These are phyloP conservation scores for Bellardia bayeri DNA, from an alignment of 2,888 invertebrate species.

Conservation along the genomic window DNA sequence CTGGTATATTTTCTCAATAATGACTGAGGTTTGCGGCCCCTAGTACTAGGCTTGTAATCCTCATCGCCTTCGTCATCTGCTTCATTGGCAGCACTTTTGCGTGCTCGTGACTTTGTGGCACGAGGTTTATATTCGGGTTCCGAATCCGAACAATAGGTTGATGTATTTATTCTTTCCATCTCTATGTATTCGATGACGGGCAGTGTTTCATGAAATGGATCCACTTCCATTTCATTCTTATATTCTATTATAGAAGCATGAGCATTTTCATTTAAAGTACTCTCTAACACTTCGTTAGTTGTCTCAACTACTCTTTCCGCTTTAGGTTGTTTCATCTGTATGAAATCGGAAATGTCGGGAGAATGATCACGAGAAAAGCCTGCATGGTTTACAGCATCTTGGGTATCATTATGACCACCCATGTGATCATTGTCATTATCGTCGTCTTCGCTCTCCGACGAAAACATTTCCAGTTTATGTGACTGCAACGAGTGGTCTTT, in stretches of 20 bases:
- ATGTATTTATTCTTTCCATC: conserved; percentile 64
- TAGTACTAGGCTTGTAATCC: conserved; percentile 47
- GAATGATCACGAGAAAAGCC: conserved; percentile 33
- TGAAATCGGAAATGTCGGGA: conserved; percentile 52
- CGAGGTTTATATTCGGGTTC: conserved; percentile 49
- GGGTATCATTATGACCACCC: background rate
- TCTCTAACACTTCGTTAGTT: conserved; percentile 27
- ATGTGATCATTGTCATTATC: conserved; percentile 31
- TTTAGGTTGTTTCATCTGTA: conserved; percentile 56
- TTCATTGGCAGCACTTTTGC: conserved; percentile 15
- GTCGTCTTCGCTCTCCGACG: conserved; percentile 44
- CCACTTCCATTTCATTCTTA: conserved; percentile 61
- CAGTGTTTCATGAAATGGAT: conserved; percentile 65
- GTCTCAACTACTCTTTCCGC: conserved; percentile 28
- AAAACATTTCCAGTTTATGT: conserved; percentile 37
- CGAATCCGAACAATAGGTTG: conserved; percentile 51
- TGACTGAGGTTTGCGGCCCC: conserved; percentile 44
- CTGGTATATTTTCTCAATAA: conserved; percentile 46
- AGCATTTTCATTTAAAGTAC: conserved; percentile 32
- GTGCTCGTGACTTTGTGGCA: conserved; percentile 1
- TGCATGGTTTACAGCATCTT: conserved; percentile 12
- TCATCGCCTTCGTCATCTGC: conserved; percentile 56
- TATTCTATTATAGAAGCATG: conserved; percentile 43
- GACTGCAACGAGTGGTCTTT: conserved; percentile 17
- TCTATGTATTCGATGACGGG: conserved; percentile 68